phyloP scores from a whole-genome alignment of 2,113 vertebrate genomes.

The Cyprinus carpio region DNA sequence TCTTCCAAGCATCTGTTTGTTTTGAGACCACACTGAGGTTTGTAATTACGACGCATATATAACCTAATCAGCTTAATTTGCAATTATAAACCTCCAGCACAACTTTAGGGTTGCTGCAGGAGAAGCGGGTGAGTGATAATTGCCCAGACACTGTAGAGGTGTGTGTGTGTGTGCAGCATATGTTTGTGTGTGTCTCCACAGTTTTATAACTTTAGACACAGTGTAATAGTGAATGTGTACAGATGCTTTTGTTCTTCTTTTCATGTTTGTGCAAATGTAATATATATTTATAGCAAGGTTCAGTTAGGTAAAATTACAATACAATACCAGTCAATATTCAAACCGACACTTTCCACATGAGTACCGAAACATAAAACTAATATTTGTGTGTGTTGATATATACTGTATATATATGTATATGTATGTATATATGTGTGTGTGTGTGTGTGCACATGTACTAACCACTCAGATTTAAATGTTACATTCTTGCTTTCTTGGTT shows the following conservation, averaged over 20 bases:
- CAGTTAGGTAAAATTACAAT: background rate
- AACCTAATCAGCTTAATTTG: constrained; percentile 46
- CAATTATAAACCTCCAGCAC: constrained; percentile 46
- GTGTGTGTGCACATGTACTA: too few species aligned
- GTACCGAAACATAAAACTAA: too few species aligned
- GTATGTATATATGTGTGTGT: too few species aligned
- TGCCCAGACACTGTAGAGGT: constrained; percentile 22
- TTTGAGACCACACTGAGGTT: constrained; percentile 42
- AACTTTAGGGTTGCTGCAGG: constrained; percentile 38
- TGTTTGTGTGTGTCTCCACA: background rate
- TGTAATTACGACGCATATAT: constrained; percentile 48
- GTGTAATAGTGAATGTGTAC: background rate
- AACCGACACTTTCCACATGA: background rate
- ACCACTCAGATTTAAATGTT: too few species aligned
- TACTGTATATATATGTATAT: too few species aligned
- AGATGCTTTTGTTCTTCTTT: background rate
- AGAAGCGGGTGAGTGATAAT: constrained; percentile 39
- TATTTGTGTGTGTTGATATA: too few species aligned
- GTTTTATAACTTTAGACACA: background rate
- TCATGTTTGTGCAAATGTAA: background rate
- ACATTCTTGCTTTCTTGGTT: too few species aligned
- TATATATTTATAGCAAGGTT: background rate
- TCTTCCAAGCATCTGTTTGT: constrained; percentile 49
- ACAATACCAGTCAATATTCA: background rate
- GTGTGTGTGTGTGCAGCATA: background rate